Base-by-base conservation (phyloP, 2,888 invertebrate species). In the Psylliodes chrysocephalus region DNA sequence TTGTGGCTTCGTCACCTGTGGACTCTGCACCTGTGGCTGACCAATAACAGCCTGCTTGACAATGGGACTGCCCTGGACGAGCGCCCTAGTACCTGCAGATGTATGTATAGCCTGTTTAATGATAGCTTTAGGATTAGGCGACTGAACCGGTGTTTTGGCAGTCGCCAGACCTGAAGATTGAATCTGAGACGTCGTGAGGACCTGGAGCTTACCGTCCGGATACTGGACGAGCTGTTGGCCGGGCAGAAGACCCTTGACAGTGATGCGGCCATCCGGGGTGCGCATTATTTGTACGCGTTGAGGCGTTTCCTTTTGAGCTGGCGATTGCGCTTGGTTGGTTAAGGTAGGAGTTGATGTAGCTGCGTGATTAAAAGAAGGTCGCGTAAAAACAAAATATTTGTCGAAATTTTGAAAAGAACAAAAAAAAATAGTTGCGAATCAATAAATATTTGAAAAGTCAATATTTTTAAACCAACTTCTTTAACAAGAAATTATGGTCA, bases 181-280 rank as follows among this genome's bases (percentile, higher is more conserved):
- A 54, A 79, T 72, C 76, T 89, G 89, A 5, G 87, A 86, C 7
- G 90, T 87, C 79, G 88, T 90, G 30, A 93, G 86, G 14, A 96
- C 90, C 78, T 96, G 96, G 18, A 96, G 84, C 79, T 95, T 94
- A 0, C 97, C 97, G 81, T 97, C 96, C 0, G 96, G 92, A 88
- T 95, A 91, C 80, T 96, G 94, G 42, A 96, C 90, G 60, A 97
- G 84, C 78, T 96, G 96, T 79, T 97, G 97, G 56, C 96, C 96
- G 46, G 95, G 93, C 81, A 94, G 87, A 6, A 97, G 85, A 0
- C 97, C 97, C 64, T 94, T 89, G 1, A 97, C 96, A 74, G 95
- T 94, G 12, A 96, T 85, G 82, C 95, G 95, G 18, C 96, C 96
- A 81, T 95, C 95, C 0, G 94, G 92, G 0, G 93, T 90, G 70